Evolutionary conservation across 2,888 invertebrate species (phyloP).

Genomic region (Eristalis arbustorum): DNA sequence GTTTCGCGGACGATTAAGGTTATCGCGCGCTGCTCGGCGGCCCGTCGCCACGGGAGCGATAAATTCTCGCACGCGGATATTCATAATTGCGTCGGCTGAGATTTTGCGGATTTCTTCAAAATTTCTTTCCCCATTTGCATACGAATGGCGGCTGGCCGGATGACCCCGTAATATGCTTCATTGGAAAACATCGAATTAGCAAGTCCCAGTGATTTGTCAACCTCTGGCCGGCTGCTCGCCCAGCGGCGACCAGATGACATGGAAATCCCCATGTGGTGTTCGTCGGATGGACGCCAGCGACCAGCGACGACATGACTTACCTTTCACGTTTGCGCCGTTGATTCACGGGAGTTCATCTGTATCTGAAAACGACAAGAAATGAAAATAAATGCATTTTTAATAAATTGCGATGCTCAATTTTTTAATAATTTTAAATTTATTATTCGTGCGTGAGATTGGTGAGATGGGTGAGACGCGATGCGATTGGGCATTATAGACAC

Average conservation of each 20-base stretch:
- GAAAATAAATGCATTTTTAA: slow-evolving; percentile 40
- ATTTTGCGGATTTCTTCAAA: neutral
- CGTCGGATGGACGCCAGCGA: neutral
- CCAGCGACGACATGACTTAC: slow-evolving; percentile 45
- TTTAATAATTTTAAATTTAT: slow-evolving; percentile 34
- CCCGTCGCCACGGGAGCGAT: neutral
- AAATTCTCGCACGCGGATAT: slow-evolving; percentile 9
- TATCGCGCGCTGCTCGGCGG: neutral
- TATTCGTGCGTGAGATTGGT: neutral
- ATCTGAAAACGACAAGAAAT: slow-evolving; percentile 47
- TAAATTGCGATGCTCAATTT: slow-evolving; percentile 37
- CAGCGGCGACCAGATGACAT: neutral
- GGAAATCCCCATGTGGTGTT: slow-evolving; percentile 51
- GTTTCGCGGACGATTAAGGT: slow-evolving; percentile 33
- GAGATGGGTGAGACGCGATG: neutral
- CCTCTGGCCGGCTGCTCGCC: neutral
- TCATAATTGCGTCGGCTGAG: neutral
- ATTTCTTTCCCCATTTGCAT: neutral
- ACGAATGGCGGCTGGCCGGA: neutral
- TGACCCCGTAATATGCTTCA: slow-evolving; percentile 19
- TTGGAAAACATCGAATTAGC: slow-evolving; percentile 30
- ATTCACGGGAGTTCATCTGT: slow-evolving; percentile 60
- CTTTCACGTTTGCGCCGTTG: slow-evolving; percentile 51
- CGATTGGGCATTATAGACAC: slow-evolving; percentile 10
- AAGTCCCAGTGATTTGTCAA: slow-evolving; percentile 37